Evolutionary conservation across 1,140 invertebrate species (phyloP).

Genomic region (Agrypnia vestita): DNA sequence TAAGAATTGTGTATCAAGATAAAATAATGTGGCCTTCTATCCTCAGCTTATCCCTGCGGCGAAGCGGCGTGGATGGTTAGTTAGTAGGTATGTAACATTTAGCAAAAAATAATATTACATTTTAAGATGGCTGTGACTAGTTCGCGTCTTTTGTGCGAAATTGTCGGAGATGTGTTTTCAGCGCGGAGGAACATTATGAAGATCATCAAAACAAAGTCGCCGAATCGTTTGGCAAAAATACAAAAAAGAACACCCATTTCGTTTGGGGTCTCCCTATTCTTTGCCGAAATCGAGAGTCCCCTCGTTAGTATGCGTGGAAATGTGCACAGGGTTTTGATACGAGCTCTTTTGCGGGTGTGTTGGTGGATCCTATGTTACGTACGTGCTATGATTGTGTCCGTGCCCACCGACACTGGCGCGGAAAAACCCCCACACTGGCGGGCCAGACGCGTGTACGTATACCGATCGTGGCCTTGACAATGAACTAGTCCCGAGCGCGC

Average conservation of each 20-base stretch:
- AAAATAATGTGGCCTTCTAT: too few relatives aligned
- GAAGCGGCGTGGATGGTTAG: too few relatives aligned
- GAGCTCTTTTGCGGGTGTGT: neutral
- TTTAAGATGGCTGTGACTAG: too few relatives aligned
- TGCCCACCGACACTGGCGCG: slow-evolving; percentile 11
- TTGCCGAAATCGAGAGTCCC: slow-evolving; percentile 53
- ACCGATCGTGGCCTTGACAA: slow-evolving; percentile 54
- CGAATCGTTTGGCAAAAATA: too few relatives aligned
- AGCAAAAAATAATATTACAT: too few relatives aligned
- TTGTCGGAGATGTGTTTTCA: too few relatives aligned
- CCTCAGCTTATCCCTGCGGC: too few relatives aligned
- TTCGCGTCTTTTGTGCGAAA: too few relatives aligned
- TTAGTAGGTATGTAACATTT: too few relatives aligned
- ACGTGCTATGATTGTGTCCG: neutral
- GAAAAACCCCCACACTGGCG: slow-evolving; percentile 1
- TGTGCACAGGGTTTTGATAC: neutral
- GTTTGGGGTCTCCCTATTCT: neutral
- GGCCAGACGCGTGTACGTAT: slow-evolving; percentile 23
- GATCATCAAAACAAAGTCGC: too few relatives aligned
- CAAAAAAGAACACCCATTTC: neutral
- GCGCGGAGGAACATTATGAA: too few relatives aligned
- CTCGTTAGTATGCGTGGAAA: slow-evolving; percentile 13
- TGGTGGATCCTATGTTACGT: neutral
- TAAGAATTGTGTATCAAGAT: too few relatives aligned
- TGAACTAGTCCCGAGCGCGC: slow-evolving; percentile 55